A percentile compares a stretch with the other conserved stretches of the same genome.
Evolutionary conservation across 2,797 vertebrate genomes (phyloP).

Genomic region (Anomalospiza imberbis): DNA sequence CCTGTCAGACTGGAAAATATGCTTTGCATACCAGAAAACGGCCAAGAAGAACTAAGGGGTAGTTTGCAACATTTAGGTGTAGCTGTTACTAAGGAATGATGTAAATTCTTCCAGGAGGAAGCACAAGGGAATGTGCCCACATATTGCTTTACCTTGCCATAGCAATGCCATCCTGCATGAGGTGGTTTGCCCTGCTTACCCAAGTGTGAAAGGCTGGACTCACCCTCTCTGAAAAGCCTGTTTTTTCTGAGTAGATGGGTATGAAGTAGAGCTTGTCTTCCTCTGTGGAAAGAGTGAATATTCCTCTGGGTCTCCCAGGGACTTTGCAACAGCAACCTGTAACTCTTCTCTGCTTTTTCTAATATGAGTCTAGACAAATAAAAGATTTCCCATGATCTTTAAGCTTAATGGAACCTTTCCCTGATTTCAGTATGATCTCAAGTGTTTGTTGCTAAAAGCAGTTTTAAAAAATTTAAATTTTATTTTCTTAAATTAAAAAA

Average conservation of each 20-base stretch:
- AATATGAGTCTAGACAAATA: neutral
- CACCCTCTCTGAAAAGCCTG: neutral
- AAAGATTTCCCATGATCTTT: neutral
- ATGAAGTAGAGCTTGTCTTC: neutral
- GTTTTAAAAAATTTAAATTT: neutral
- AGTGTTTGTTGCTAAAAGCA: neutral
- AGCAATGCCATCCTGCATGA: neutral
- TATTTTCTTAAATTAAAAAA: neutral
- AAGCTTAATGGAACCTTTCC: neutral
- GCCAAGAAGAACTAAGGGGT: neutral
- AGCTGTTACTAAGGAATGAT: neutral
- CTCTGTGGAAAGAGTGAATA: neutral
- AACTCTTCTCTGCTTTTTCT: neutral
- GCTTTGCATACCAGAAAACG: neutral
- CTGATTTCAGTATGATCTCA: neutral
- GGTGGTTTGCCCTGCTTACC: neutral
- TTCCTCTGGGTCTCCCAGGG: neutral
- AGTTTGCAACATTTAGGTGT: neutral
- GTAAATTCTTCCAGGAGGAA: slow-evolving; percentile 35
- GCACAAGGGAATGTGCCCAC: neutral
- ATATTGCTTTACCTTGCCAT: neutral
- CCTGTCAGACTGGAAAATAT: neutral
- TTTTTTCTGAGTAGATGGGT: neutral
- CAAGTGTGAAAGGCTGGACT: neutral
- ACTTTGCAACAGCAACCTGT: neutral